phyloP scores from a whole-genome alignment of 2,888 invertebrate species.

The Nebria brevicollis region DNA sequence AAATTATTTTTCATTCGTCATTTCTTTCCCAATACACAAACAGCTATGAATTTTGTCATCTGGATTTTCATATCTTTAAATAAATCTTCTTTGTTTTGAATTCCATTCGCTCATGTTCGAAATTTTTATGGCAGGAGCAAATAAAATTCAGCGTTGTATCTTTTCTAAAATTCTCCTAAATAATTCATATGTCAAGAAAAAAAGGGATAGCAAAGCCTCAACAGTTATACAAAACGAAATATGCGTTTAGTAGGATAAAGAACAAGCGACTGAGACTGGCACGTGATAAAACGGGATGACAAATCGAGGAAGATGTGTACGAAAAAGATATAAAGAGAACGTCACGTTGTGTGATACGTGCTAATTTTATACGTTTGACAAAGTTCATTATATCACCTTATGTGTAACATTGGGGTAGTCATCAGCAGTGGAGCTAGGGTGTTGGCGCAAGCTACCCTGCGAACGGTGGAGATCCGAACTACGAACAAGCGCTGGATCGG shows the following conservation, averaged over 20 bases:
- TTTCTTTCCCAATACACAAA: no score
- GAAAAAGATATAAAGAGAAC: background rate
- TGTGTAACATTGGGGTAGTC: constrained; percentile 4
- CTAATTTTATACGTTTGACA: constrained; percentile 8
- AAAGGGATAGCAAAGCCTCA: background rate
- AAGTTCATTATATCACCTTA: constrained; percentile 17
- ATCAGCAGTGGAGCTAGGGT: background rate
- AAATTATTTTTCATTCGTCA: no score
- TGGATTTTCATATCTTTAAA: no score
- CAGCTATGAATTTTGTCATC: no score
- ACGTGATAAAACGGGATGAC: background rate
- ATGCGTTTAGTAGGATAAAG: background rate
- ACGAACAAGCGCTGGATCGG: background rate
- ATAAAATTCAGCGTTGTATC: no score
- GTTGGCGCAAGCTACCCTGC: background rate
- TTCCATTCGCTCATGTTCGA: no score
- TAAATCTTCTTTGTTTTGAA: no score
- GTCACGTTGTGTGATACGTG: constrained; percentile 1
- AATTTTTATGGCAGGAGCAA: no score
- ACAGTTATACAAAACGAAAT: background rate
- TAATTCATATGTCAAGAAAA: background rate
- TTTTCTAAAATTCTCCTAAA: background rate
- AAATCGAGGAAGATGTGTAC: background rate
- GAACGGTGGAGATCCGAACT: background rate
- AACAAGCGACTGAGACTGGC: background rate